A percentile compares a stretch with the other conserved stretches of the same genome.
Evolutionary conservation across 2,797 vertebrate species (phyloP).

Genomic region (Peromyscus attwateri): DNA sequence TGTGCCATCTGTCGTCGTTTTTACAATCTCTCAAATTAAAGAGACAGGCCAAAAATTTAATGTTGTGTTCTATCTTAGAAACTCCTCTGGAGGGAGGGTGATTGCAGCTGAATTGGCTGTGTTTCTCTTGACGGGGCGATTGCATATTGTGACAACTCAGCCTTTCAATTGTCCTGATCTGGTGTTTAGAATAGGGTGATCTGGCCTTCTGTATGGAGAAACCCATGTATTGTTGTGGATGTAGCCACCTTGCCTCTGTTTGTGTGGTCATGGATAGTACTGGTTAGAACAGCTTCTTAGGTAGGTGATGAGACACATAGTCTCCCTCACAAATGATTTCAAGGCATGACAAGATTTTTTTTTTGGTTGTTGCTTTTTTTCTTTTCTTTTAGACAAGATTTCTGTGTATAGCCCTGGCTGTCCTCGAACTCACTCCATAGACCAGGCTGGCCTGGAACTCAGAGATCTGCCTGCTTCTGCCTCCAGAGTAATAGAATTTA

Average conservation of each 20-base stretch:
- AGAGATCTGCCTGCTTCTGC: not conserved
- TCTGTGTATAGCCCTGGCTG: not conserved
- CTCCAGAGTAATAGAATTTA: not conserved
- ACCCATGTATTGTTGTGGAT: not conserved
- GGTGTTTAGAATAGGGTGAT: slow-evolving; percentile 15
- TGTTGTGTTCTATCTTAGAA: slow-evolving; percentile 85
- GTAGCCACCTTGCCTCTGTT: not conserved
- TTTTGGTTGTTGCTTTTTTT: not conserved
- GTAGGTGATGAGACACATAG: not conserved
- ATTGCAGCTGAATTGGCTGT: slow-evolving; percentile 73
- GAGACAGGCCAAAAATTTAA: slow-evolving; percentile 89
- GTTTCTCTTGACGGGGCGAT: not conserved
- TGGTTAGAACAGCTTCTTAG: not conserved
- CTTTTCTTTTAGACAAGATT: not conserved
- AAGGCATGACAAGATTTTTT: not conserved
- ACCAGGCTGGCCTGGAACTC: not conserved
- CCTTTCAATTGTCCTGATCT: not conserved
- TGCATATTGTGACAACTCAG: not conserved
- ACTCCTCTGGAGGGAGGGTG: slow-evolving; percentile 80
- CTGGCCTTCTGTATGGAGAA: slow-evolving; percentile 6
- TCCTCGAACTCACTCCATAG: not conserved
- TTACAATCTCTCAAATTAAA: slow-evolving; percentile 90
- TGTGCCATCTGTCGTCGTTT: slow-evolving; percentile 94
- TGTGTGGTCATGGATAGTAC: not conserved
- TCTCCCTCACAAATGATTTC: slow-evolving; percentile 16